Conservation (phyloP, 2,888 invertebrate genomes). For the Hydropsyche betteni region DNA sequence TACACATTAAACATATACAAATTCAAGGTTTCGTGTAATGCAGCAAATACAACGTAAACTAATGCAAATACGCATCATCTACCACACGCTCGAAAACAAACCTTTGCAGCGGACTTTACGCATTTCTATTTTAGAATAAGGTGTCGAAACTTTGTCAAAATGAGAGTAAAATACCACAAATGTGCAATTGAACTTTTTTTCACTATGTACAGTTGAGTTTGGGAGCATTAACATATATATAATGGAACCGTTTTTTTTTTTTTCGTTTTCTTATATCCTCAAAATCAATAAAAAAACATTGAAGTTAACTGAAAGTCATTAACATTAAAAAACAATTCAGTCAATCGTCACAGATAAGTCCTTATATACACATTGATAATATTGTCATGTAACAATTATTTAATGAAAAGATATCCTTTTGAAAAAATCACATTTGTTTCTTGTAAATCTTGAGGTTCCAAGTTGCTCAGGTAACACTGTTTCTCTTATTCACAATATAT, state of each 20-base stretch:
- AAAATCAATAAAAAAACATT: slow-evolving; percentile 1
- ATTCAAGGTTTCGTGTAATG: too few relatives aligned
- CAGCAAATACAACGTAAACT: too few relatives aligned
- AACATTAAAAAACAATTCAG: slow-evolving; percentile 33
- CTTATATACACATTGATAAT: slow-evolving; percentile 33
- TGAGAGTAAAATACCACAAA: too few relatives aligned
- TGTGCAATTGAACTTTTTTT: too few relatives aligned
- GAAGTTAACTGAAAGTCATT: slow-evolving; percentile 32
- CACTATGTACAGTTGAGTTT: background rate
- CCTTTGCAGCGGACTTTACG: too few relatives aligned
- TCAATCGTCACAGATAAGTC: slow-evolving; percentile 28
- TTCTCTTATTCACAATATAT: slow-evolving; percentile 23
- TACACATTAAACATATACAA: too few relatives aligned
- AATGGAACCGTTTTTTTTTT: slow-evolving; percentile 9
- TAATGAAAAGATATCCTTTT: slow-evolving; percentile 25
- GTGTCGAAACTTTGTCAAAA: too few relatives aligned
- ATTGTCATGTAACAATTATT: slow-evolving; percentile 35
- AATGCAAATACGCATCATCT: too few relatives aligned
- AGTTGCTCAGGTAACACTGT: slow-evolving; percentile 35
- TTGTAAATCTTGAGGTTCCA: slow-evolving; percentile 25
- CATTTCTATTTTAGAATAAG: too few relatives aligned
- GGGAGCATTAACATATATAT: slow-evolving; percentile 7
- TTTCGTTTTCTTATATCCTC: background rate
- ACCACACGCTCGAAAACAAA: too few relatives aligned
- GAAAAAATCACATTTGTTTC: slow-evolving; percentile 36